phyloP scores from a whole-genome alignment of 1,140 invertebrate genomes.

The Acromyrmex charruanus region DNA sequence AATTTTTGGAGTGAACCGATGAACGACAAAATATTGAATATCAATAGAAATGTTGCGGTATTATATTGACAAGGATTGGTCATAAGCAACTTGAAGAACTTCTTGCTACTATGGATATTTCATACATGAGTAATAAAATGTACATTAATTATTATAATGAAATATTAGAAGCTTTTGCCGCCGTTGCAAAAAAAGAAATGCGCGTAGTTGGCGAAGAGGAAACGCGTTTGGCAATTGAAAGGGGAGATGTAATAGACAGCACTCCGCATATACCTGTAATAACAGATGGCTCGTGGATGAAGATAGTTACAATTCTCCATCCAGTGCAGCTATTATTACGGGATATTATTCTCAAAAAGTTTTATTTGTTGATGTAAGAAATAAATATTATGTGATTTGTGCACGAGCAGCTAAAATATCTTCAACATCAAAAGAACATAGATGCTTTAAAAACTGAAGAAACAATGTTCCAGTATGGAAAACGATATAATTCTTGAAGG shows the following conservation, averaged over 20 bases:
- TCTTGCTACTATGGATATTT: no score
- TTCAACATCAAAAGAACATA: not conserved
- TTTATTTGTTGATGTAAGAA: not conserved
- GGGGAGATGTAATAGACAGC: not conserved
- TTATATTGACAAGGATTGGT: no score
- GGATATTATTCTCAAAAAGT: not conserved
- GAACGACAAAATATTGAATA: no score
- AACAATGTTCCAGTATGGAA: not conserved
- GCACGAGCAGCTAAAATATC: not conserved
- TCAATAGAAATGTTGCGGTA: no score
- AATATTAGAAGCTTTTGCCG: constrained; percentile 6
- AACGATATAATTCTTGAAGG: constrained; percentile 20
- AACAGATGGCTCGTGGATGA: constrained; percentile 30
- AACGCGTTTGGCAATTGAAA: not conserved
- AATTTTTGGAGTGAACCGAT: no score
- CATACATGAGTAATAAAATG: no score
- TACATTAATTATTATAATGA: no score
- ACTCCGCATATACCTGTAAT: constrained; percentile 21
- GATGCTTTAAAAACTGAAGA: constrained; percentile 22
- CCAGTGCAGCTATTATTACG: not conserved
- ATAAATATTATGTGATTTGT: not conserved
- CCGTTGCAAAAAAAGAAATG: constrained; percentile 12
- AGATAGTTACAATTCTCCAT: not conserved
- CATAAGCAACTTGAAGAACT: no score
- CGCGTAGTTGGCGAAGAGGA: not conserved